Percentiles rank a stretch among this genome's conserved stretches.
Conservation (phyloP, 2,113 vertebrate genomes). For the Istiophorus platypterus region DNA sequence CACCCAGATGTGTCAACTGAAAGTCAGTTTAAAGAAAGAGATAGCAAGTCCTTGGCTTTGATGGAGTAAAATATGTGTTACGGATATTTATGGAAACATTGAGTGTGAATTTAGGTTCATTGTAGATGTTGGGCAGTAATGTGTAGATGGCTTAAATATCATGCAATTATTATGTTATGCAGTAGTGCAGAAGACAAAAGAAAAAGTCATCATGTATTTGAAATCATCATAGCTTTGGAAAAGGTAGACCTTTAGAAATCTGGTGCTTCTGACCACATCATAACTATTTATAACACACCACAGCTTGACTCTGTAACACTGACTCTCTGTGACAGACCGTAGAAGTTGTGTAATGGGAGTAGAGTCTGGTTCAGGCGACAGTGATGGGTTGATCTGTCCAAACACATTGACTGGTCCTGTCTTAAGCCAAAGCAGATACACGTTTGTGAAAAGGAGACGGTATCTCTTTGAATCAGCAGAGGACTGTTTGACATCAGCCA, state of each 20-base stretch:
- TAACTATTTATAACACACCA: background rate
- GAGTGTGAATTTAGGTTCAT: background rate
- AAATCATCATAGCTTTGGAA: background rate
- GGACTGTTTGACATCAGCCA: slow-evolving; percentile 22
- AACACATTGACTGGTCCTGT: slow-evolving; percentile 15
- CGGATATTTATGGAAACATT: slow-evolving; percentile 14
- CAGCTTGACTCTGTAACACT: background rate
- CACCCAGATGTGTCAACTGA: slow-evolving; percentile 74
- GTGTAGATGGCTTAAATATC: background rate
- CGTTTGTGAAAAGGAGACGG: slow-evolving; percentile 38
- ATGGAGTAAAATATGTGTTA: background rate
- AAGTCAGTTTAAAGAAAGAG: slow-evolving; percentile 60
- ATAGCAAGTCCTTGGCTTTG: slow-evolving; percentile 33
- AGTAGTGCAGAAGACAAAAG: background rate
- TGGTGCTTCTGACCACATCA: background rate
- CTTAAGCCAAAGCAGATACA: slow-evolving; percentile 18
- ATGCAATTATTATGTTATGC: too few relatives aligned
- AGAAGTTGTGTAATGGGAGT: slow-evolving; percentile 27
- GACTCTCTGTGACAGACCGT: slow-evolving; percentile 11
- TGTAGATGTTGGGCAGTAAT: too few relatives aligned
- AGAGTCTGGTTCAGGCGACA: slow-evolving; percentile 16
- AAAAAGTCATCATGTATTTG: background rate
- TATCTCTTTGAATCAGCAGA: slow-evolving; percentile 30
- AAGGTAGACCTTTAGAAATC: background rate
- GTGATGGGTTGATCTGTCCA: slow-evolving; percentile 37